Conservation (phyloP, 2,797 vertebrate species). For the Lacerta viridis region DNA sequence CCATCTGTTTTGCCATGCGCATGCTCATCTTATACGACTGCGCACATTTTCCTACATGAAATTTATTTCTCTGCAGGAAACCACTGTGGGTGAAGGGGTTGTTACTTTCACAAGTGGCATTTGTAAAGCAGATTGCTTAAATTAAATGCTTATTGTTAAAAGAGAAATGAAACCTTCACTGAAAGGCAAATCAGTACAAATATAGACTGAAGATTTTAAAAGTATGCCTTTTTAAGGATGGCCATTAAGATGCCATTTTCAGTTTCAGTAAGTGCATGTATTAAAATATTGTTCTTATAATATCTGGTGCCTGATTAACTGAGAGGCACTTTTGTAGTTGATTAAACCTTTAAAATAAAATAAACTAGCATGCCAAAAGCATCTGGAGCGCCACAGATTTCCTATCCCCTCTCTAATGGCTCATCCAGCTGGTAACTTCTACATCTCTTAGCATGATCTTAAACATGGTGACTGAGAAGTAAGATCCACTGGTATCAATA, state of each 20-base stretch:
- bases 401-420: background rate
- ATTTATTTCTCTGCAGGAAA: background rate
- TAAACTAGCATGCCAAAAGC: too few relatives aligned
- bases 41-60: background rate
- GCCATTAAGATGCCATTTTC: background rate
- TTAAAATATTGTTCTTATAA: background rate
- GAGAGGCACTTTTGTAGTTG: background rate
- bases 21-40: background rate
- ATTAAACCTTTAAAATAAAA: background rate
- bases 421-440: background rate
- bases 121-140: background rate
- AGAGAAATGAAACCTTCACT: background rate
- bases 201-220: background rate
- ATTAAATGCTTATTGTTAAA: background rate
- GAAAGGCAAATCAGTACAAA: background rate
- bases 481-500: background rate
- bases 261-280: background rate
- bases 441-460: background rate
- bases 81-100: background rate
- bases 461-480: background rate
- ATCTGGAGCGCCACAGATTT: background rate
- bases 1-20: background rate
- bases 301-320: background rate
- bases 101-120: background rate
- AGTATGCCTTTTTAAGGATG: too few relatives aligned